Percentiles rank a stretch among this genome's conserved stretches.
Conservation (phyloP, 2,113 vertebrate species). For the Scomber japonicus region DNA sequence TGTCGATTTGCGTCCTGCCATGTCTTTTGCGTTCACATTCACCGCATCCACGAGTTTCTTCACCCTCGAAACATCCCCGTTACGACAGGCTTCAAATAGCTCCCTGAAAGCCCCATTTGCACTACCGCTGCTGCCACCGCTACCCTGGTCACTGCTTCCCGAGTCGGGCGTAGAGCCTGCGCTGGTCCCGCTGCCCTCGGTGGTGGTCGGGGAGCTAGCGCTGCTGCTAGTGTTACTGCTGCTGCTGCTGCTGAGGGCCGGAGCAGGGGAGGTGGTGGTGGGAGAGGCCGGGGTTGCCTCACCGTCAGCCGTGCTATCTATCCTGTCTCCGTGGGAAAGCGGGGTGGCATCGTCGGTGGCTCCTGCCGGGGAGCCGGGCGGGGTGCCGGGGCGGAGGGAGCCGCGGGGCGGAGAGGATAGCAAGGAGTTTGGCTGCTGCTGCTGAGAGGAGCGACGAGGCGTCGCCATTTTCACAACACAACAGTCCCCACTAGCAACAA, state of each 20-base stretch:
- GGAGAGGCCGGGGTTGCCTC: constrained; percentile 76
- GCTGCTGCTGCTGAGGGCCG: constrained; percentile 63
- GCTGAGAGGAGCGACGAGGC: constrained; percentile 78
- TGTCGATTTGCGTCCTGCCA: constrained; percentile 92
- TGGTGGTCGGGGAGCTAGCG: constrained; percentile 74
- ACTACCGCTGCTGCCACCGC: background rate
- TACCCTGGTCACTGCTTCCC: constrained; percentile 34
- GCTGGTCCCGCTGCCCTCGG: constrained; percentile 72
- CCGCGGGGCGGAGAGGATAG: constrained; percentile 69
- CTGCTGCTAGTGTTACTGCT: constrained; percentile 58
- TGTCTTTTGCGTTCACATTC: constrained; percentile 94
- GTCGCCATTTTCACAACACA: constrained; percentile 83
- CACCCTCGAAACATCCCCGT: constrained; percentile 92
- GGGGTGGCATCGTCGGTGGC: constrained; percentile 47
- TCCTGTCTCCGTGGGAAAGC: constrained; percentile 29
- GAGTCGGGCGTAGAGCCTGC: constrained; percentile 74
- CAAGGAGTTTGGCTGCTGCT: constrained; percentile 54
- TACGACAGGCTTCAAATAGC: constrained; percentile 94
- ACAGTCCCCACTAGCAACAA: constrained; percentile 78
- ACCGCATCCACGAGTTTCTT: constrained; percentile 90
- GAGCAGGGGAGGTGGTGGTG: constrained; percentile 56
- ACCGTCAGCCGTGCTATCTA: constrained; percentile 64
- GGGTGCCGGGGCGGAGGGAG: constrained; percentile 49
- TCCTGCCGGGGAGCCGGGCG: constrained; percentile 52
- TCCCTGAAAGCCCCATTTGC: constrained; percentile 73